phyloP scores from a whole-genome alignment of 2,797 vertebrate genomes.

The Cryptoblepharus egeriae region DNA sequence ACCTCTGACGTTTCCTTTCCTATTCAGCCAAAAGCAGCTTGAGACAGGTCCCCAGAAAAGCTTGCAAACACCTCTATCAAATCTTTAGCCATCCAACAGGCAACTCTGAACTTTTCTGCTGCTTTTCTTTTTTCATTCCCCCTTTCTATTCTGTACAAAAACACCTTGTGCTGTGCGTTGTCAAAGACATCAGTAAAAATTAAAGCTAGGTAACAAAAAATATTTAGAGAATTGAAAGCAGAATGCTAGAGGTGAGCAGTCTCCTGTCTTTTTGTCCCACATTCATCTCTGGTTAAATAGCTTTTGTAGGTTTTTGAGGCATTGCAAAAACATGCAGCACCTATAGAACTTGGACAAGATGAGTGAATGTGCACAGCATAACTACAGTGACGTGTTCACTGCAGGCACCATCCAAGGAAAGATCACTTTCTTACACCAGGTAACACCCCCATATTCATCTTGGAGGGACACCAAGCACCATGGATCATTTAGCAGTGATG shows the following conservation, averaged over 20 bases:
- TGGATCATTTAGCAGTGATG: too few species aligned
- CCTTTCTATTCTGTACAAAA: not conserved
- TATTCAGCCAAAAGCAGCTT: constrained; percentile 29
- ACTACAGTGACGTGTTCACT: not conserved
- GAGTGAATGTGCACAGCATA: not conserved
- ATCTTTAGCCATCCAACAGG: constrained; percentile 36
- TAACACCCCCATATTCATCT: too few species aligned
- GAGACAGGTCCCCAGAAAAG: constrained; percentile 37
- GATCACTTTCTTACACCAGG: too few species aligned
- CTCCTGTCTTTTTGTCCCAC: not conserved
- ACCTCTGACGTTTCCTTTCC: constrained; percentile 51
- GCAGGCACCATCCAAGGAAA: too few species aligned
- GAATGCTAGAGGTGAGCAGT: not conserved
- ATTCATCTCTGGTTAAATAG: not conserved
- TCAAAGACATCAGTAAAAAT: not conserved
- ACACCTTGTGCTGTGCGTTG: not conserved
- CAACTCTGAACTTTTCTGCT: constrained; percentile 39
- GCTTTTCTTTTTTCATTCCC: constrained; percentile 13
- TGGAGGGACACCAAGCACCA: too few species aligned
- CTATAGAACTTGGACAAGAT: not conserved
- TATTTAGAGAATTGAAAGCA: not conserved
- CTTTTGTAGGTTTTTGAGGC: not conserved
- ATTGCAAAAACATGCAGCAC: not conserved
- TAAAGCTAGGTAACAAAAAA: not conserved
- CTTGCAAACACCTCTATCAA: constrained; percentile 37